These are phyloP conservation scores for Aphrophora alni DNA, from an alignment of 2,888 invertebrate genomes.

Conservation along the genomic window DNA sequence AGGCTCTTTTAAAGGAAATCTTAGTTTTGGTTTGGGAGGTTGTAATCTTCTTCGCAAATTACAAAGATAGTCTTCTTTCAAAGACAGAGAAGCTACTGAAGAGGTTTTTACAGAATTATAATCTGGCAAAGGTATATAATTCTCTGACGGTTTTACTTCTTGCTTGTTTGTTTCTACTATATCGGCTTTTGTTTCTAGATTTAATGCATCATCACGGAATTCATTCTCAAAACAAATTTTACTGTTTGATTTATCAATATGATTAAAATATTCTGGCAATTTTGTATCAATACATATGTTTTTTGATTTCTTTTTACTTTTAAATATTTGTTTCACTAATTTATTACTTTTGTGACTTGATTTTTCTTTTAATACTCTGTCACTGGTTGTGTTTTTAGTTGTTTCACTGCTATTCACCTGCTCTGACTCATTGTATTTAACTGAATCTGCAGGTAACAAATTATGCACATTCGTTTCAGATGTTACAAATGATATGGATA, in stretches of 20 bases:
- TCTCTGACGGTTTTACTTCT: background rate
- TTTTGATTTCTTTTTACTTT: background rate
- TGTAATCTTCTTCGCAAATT: background rate
- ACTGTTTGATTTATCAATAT: background rate
- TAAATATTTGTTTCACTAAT: background rate
- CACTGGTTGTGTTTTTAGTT: background rate
- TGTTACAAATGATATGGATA: background rate
- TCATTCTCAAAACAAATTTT: background rate
- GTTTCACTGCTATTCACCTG: background rate
- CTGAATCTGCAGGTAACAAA: background rate
- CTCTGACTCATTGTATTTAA: background rate
- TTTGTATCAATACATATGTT: background rate
- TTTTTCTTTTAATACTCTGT: background rate
- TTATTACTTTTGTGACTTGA: background rate
- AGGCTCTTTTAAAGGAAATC: background rate
- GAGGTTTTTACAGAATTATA: background rate
- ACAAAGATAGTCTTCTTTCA: no score
- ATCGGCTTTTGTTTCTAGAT: background rate
- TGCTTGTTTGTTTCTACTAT: background rate
- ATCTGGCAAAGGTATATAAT: background rate
- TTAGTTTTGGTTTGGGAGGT: background rate
- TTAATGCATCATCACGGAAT: background rate
- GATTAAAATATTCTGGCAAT: background rate
- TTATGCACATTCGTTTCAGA: background rate
- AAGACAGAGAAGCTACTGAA: background rate